Percentiles rank a stretch among this genome's conserved stretches.
Evolutionary conservation across 1,140 invertebrate genomes (phyloP).

Genomic region (Dinothrombium tinctorium): DNA sequence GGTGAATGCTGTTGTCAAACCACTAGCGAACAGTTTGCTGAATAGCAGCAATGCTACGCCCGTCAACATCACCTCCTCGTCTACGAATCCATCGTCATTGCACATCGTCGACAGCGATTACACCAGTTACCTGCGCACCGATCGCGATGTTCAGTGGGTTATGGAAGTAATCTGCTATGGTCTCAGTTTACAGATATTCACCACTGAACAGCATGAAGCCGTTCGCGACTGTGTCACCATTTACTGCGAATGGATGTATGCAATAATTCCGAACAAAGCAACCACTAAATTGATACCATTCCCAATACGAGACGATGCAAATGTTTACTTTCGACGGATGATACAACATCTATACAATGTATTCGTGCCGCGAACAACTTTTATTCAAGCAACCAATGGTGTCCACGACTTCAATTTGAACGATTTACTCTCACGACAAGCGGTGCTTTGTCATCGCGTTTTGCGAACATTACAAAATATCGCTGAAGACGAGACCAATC

Average conservation of each 20-base stretch:
- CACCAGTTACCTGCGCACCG: slow-evolving; percentile 18
- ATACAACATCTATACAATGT: slow-evolving; percentile 80
- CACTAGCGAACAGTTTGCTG: slow-evolving; percentile 46
- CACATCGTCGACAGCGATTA: neutral
- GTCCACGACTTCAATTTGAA: neutral
- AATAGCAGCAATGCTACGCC: too few relatives aligned
- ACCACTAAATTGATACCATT: slow-evolving; percentile 40
- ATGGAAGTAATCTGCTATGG: slow-evolving; percentile 78
- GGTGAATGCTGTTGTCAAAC: slow-evolving; percentile 52
- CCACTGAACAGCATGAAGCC: slow-evolving; percentile 50
- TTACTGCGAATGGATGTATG: slow-evolving; percentile 86
- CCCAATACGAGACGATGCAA: slow-evolving; percentile 64
- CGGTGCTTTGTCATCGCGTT: slow-evolving; percentile 79
- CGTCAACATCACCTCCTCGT: too few relatives aligned
- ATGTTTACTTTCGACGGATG: slow-evolving; percentile 70
- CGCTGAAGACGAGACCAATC: slow-evolving; percentile 44
- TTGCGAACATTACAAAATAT: slow-evolving; percentile 63
- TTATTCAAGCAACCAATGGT: slow-evolving; percentile 15
- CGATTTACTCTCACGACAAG: slow-evolving; percentile 74
- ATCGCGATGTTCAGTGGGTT: slow-evolving; percentile 59
- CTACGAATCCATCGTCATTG: neutral
- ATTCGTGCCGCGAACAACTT: slow-evolving; percentile 82
- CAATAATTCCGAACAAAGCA: slow-evolving; percentile 47
- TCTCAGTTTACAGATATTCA: slow-evolving; percentile 51
- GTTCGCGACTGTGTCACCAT: slow-evolving; percentile 87